Percentiles rank a stretch among this genome's conserved stretches.
These are phyloP conservation scores for Biston betularia DNA, from an alignment of 2,888 invertebrate species.

Conservation along the genomic window DNA sequence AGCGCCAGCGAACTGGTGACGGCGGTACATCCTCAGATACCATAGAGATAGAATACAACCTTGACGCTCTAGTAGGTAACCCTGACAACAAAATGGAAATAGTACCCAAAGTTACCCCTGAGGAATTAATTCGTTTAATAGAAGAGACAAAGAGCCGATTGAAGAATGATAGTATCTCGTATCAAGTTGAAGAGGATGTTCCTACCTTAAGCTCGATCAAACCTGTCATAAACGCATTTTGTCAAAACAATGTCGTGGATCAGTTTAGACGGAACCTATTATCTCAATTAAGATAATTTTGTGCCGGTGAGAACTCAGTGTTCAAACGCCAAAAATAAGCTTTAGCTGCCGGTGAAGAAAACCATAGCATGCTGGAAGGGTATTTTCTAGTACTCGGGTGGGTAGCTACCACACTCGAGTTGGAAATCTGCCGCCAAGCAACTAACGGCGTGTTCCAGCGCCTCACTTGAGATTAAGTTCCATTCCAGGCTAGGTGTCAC, in stretches of 20 bases:
- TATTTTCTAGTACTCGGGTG: too few relatives aligned
- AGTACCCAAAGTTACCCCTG: slow-evolving; percentile 56
- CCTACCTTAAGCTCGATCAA: slow-evolving; percentile 68
- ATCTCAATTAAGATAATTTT: slow-evolving; percentile 57
- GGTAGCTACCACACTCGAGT: too few relatives aligned
- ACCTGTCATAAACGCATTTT: slow-evolving; percentile 88
- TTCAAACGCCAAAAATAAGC: too few relatives aligned
- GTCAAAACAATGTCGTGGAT: slow-evolving; percentile 87
- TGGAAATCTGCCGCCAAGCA: too few relatives aligned
- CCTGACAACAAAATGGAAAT: slow-evolving; percentile 64
- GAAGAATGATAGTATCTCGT: slow-evolving; percentile 53
- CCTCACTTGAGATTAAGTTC: too few relatives aligned
- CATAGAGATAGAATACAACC: slow-evolving; percentile 57
- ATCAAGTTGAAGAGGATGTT: slow-evolving; percentile 69
- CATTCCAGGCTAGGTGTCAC: too few relatives aligned
- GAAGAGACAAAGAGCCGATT: slow-evolving; percentile 68
- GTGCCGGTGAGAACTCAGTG: too few relatives aligned
- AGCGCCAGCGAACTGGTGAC: slow-evolving; percentile 73
- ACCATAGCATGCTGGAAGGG: too few relatives aligned
- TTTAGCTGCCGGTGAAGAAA: too few relatives aligned
- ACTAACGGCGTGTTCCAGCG: too few relatives aligned
- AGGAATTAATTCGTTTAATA: slow-evolving; percentile 66
- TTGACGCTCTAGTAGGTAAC: slow-evolving; percentile 64
- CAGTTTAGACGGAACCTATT: slow-evolving; percentile 82
- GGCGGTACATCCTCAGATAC: slow-evolving; percentile 50